These are phyloP conservation scores for Nymphalis io DNA, from an alignment of 1,140 invertebrate species.

Conservation along the genomic window DNA sequence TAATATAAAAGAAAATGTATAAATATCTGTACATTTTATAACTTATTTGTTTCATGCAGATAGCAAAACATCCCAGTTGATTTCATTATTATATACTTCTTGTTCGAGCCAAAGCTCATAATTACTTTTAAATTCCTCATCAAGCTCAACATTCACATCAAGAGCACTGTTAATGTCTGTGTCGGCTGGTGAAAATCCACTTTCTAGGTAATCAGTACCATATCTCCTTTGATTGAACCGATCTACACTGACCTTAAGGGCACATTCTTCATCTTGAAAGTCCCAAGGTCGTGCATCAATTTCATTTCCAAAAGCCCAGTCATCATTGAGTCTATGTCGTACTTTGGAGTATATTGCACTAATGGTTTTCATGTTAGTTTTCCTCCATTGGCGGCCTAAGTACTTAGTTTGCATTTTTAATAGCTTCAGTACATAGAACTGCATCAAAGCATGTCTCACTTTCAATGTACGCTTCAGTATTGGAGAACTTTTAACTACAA, in stretches of 20 bases:
- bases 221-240: slow-evolving; percentile 97
- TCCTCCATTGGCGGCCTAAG: slow-evolving; percentile 98
- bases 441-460: slow-evolving; percentile 98
- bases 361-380: slow-evolving; percentile 99
- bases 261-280: slow-evolving; percentile 99
- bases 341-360: slow-evolving; percentile 99
- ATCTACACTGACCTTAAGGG: slow-evolving; percentile 95
- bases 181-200: slow-evolving; percentile 92
- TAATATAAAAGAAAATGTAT: slow-evolving; percentile 22
- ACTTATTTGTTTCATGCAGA: slow-evolving; percentile 47
- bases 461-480: slow-evolving; percentile 98
- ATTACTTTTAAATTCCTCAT: slow-evolving; percentile 97
- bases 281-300: slow-evolving; percentile 98
- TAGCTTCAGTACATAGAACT: slow-evolving; percentile 98
- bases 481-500: slow-evolving; percentile 99
- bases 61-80: slow-evolving; percentile 86
- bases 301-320: slow-evolving; percentile 99
- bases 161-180: slow-evolving; percentile 92
- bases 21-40: slow-evolving; percentile 16
- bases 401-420: slow-evolving; percentile 99
- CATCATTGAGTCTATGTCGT: slow-evolving; percentile 96
- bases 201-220: slow-evolving; percentile 71
- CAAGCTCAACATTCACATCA: slow-evolving; percentile 90
- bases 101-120: slow-evolving; percentile 98
- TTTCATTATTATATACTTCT: slow-evolving; percentile 95